Base-by-base conservation (phyloP, 1,140 invertebrate genomes). In the Pemphigus obesinymphae region DNA sequence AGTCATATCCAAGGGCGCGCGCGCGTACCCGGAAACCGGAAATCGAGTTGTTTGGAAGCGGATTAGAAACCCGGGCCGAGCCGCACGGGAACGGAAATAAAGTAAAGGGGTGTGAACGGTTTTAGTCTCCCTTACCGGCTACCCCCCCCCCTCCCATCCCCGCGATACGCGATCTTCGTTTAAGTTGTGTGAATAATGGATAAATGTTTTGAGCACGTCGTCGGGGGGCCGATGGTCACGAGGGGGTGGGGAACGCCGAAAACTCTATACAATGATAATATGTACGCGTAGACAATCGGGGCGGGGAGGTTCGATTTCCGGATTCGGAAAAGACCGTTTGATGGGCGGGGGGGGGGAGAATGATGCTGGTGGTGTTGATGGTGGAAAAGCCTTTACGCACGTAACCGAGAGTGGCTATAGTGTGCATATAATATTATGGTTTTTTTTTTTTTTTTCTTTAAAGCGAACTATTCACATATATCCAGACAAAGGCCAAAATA, bases 31-130 rank as follows among this genome's bases (percentile, higher is more conserved):
- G 66, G 66, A 70, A 70, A 43, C 66, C 66, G 66, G 66, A 70
- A 70, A 70, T 70, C 66, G 23, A 70, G 66, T 70, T 70, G 66
- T 70, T 70, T 43, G 66, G 37, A 70, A 70, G 40, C 66, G 66
- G 66, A 70, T 70, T 43, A 70, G 34, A 70, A 43, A 70, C 6
- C n/a, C 53, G 58, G 3, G 26, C 58, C 5, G 61, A 63, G 61
- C 61, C 61, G 66, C 40, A 43, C 66, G 5, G 37, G 66, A 40
- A 37, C 66, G 66, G 66, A 70, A 70, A 70, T 70, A 70, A n/a
- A 40, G 66, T 23, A 70, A 45, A 70, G 66, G 66, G 66, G 40
- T 70, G 66, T 70, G 66, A 70, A 70, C 66, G 66, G 66, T 70
- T 70, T 43, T 43, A 43, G 17, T 40, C 29, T 23, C n/a, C n/a